Base-by-base conservation (phyloP, 92 coral and sea anemone species). In the Phymanthus crucifer region DNA sequence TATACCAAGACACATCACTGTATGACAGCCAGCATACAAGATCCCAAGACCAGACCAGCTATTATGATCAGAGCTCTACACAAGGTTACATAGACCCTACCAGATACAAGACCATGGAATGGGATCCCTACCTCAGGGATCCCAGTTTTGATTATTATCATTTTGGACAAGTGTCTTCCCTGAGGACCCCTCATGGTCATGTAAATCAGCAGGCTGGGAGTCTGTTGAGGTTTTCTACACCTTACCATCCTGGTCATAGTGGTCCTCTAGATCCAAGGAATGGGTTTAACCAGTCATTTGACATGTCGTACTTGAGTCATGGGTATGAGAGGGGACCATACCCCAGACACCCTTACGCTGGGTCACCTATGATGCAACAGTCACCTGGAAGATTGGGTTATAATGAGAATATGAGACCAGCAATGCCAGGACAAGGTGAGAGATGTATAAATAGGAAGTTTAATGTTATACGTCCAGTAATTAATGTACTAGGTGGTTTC, bases 61-160 rank as follows among this genome's bases (percentile, higher is more conserved):
- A 77, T 72, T 54, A 32, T 52, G 72, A 77, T 50, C 81, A 77
- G 46, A 64, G 52, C 29, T 77, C 81, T 21, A 33, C 81, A 32
- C 81, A 35, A 35, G 21, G 21, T 33, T 34, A 68, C 8, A 47
- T 68, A 12, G 80, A 61, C 33, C 9, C 68, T 27, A 61, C 70
- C 24, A n/a, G 86, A 43, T 29, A 52, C 34, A 69, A 23, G 43
- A 74, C 73, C 8, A 32, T 65, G 18, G 86, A 82, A 19, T 82
- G 86, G 86, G 86, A 82, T 40, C 78, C 73, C 40, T 82, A 73
- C 79, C 77, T 58, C 66, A 74, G 81, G 81, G 81, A 77, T 4
- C 68, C 81, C 72, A 58, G 73, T 64, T 26, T 73, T 27, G 70
- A 74, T 67, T 72, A 43, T 72, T 72, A 73, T 47, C 32, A 61